Conservation (phyloP, 2,797 vertebrate genomes). For the Morelia viridis region DNA sequence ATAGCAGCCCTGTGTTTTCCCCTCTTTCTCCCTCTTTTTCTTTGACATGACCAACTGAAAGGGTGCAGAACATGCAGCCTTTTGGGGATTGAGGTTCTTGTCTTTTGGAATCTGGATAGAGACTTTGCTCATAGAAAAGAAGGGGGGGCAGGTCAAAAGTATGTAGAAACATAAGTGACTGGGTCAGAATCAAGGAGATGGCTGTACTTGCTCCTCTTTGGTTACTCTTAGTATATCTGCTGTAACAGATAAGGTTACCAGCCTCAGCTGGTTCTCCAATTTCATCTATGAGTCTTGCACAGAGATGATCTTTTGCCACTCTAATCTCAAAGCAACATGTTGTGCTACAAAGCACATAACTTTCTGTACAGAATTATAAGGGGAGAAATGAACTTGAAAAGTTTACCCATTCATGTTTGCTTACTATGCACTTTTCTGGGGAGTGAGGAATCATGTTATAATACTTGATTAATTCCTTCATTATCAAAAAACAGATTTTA, state of each 20-base stretch:
- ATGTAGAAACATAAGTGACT: background rate
- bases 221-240: background rate
- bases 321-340: background rate
- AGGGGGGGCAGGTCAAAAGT: background rate
- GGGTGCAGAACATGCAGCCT: background rate
- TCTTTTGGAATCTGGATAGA: conserved; percentile 36
- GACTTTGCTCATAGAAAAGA: background rate
- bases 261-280: background rate
- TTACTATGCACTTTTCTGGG: background rate
- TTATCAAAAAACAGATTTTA: background rate
- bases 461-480: background rate
- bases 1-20: background rate
- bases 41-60: conserved; percentile 13
- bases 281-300: background rate
- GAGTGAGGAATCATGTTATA: background rate
- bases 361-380: background rate
- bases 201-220: background rate
- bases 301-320: background rate
- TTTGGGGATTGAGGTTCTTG: conserved; percentile 5
- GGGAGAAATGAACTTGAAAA: background rate
- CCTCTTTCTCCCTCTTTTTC: background rate
- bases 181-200: background rate
- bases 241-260: background rate
- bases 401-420: background rate
- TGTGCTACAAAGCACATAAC: background rate